Conservation (phyloP, 2,888 invertebrate species). For the Volucella inflata region DNA sequence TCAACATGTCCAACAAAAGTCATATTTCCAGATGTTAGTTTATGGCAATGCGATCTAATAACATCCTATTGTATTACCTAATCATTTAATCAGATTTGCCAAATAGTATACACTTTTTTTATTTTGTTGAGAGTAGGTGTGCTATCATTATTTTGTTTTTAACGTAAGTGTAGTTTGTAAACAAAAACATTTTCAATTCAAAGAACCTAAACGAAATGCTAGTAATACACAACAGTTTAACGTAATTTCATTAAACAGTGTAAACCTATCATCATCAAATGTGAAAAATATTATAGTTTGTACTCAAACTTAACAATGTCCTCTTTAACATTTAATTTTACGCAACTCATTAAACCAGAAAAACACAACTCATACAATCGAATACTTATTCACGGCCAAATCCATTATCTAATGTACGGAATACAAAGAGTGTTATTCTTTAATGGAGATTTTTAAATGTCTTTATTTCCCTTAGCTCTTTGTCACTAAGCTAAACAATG, state of each 20-base stretch:
- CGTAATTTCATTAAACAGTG: not conserved
- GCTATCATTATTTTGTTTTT: too few relatives aligned
- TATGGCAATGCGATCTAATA: too few relatives aligned
- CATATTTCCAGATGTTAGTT: too few relatives aligned
- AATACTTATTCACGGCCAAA: constrained; percentile 42
- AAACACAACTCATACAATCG: constrained; percentile 11
- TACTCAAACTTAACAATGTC: constrained; percentile 26
- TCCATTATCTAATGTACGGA: constrained; percentile 11
- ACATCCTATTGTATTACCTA: too few relatives aligned
- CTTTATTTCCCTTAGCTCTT: constrained; percentile 24
- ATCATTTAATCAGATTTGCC: too few relatives aligned
- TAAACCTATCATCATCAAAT: constrained; percentile 12
- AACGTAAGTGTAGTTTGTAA: too few relatives aligned
- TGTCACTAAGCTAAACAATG: constrained; percentile 26
- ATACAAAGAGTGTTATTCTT: constrained; percentile 8
- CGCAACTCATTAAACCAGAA: constrained; percentile 19
- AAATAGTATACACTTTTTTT: too few relatives aligned
- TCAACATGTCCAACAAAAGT: too few relatives aligned
- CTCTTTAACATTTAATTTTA: constrained; percentile 23
- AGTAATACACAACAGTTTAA: not conserved
- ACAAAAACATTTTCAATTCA: not conserved
- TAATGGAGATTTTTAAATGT: constrained; percentile 7
- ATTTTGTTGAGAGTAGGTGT: too few relatives aligned
- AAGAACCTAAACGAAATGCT: not conserved
- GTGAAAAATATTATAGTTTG: constrained; percentile 12